phyloP scores from a whole-genome alignment of 1,140 invertebrate genomes.

The Diabrotica virgifera region DNA sequence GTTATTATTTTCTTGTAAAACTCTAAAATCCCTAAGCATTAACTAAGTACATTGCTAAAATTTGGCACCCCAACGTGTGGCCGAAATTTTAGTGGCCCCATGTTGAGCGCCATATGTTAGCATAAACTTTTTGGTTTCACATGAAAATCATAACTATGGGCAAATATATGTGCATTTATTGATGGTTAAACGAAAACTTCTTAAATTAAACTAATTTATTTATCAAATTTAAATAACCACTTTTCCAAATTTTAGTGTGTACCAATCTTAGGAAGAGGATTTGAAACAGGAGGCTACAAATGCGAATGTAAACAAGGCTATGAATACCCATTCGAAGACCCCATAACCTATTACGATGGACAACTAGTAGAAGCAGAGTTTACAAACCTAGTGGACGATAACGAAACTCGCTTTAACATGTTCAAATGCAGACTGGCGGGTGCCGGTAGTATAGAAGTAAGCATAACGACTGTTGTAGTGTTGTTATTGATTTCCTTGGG shows the following conservation, averaged over 20 bases:
- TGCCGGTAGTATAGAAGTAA: conserved; percentile 50
- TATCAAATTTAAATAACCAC: too few species aligned
- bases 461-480: conserved; percentile 27
- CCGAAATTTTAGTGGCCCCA: too few species aligned
- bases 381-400: conserved; percentile 75
- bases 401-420: conserved; percentile 80
- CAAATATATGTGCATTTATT: too few species aligned
- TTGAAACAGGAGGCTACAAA: conserved; percentile 94
- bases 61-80: too few species aligned
- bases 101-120: too few species aligned
- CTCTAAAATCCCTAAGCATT: too few species aligned
- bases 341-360: conserved; percentile 93
- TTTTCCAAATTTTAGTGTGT: conserved; percentile 72
- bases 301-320: conserved; percentile 96
- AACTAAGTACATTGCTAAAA: too few species aligned
- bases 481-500: conserved; percentile 29
- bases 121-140: too few species aligned
- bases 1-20: too few species aligned
- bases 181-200: too few species aligned
- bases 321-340: conserved; percentile 95
- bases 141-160: too few species aligned
- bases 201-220: too few species aligned
- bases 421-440: conserved; percentile 88
- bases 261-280: conserved; percentile 86
- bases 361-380: conserved; percentile 95